Evolutionary conservation across 2,113 vertebrate genomes (phyloP).

Genomic region (Platycercus adscitus): DNA sequence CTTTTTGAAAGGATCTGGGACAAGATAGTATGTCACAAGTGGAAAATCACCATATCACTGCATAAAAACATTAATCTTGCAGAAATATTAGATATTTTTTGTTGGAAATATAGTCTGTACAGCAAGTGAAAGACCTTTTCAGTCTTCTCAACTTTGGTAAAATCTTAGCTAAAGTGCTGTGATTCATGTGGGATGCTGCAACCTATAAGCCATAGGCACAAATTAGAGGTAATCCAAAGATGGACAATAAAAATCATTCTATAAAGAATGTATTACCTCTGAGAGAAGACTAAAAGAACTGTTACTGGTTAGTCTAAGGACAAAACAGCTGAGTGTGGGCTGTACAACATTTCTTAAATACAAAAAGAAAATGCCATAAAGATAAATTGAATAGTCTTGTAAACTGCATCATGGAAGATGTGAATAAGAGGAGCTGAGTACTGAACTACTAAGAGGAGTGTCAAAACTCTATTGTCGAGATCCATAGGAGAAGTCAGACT

Average conservation of each 20-base stretch:
- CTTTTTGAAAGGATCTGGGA: neutral
- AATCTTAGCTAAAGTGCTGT: neutral
- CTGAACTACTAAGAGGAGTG: neutral
- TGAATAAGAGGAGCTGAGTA: neutral
- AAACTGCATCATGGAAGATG: neutral
- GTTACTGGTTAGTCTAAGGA: neutral
- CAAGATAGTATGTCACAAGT: neutral
- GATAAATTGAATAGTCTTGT: neutral
- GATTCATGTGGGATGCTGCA: neutral
- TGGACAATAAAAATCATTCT: neutral
- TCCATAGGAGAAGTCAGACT: neutral
- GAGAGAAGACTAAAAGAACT: neutral
- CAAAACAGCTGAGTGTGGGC: neutral
- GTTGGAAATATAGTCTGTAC: neutral
- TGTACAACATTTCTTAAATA: neutral
- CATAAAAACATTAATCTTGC: neutral
- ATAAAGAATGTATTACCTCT: neutral
- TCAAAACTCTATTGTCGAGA: fast-evolving
- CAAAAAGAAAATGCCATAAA: neutral
- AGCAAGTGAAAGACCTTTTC: neutral
- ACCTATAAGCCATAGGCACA: neutral
- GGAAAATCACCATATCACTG: neutral
- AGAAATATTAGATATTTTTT: neutral
- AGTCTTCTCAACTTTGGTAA: neutral
- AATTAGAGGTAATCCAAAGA: neutral